These are phyloP conservation scores for Drosophila mimica DNA, from an alignment of 2,888 invertebrate species.

Conservation along the genomic window DNA sequence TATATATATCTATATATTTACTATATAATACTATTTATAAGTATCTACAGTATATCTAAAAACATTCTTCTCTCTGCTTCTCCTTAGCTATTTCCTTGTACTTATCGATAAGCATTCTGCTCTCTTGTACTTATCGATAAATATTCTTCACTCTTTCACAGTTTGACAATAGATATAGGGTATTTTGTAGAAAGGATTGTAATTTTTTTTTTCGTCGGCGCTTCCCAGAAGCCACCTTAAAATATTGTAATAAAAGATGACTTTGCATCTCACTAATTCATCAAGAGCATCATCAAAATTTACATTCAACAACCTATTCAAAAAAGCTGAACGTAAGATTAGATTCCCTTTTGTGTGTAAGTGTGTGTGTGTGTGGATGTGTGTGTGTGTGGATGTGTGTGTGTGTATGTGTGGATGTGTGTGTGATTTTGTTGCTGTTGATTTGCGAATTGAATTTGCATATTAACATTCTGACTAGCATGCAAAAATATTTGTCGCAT, in stretches of 20 bases:
- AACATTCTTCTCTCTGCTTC: neutral
- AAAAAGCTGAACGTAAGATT: slow-evolving; percentile 36
- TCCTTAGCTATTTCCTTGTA: neutral
- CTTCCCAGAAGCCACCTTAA: slow-evolving; percentile 16
- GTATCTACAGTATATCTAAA: neutral
- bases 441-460: slow-evolving; percentile 77
- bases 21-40: neutral
- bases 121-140: neutral
- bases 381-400: too few species aligned
- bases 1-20: too few species aligned
- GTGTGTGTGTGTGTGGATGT: neutral
- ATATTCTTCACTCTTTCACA: neutral
- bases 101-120: neutral
- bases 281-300: slow-evolving; percentile 12
- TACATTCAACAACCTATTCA: neutral
- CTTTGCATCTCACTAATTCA: slow-evolving; percentile 20
- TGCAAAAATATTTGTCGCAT: slow-evolving; percentile 43
- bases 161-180: neutral
- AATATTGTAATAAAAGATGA: slow-evolving; percentile 53
- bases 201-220: too few species aligned
- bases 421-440: slow-evolving; percentile 45
- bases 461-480: slow-evolving; percentile 49
- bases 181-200: neutral
- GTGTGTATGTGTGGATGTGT: neutral
- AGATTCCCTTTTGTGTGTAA: slow-evolving; percentile 27